Percentiles rank a stretch among this genome's conserved stretches.
Evolutionary conservation across 2,888 invertebrate genomes (phyloP).

Genomic region (Sussaba pulchella): DNA sequence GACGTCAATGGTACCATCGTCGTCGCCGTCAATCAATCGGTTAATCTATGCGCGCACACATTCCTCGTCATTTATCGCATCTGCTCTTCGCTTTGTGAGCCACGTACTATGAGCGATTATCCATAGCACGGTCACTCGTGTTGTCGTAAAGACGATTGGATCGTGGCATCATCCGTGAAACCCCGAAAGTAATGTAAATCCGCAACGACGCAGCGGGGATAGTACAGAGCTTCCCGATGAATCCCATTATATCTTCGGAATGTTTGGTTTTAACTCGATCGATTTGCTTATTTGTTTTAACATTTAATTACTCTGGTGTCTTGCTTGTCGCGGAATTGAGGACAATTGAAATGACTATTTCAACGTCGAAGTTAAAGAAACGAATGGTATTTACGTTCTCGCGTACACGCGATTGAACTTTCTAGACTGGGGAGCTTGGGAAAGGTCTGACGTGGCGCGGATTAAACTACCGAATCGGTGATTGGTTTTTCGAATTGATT

Average conservation of each 20-base stretch:
- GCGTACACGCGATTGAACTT: neutral
- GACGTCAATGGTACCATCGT: constrained; percentile 74
- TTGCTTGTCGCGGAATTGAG: neutral
- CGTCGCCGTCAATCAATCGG: constrained; percentile 45
- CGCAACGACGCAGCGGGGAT: neutral
- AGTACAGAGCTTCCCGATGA: neutral
- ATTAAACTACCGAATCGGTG: too few species aligned
- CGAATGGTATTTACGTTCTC: neutral
- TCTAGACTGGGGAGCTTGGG: neutral
- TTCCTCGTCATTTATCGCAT: constrained; percentile 42
- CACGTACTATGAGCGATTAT: constrained; percentile 29
- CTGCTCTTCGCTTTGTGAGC: constrained; percentile 24
- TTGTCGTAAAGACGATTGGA: constrained; percentile 10
- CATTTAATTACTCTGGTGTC: neutral
- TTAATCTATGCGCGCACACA: constrained; percentile 53
- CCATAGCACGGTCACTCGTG: constrained; percentile 1
- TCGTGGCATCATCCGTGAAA: too few species aligned
- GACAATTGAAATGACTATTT: constrained; percentile 4
- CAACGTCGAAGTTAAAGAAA: neutral
- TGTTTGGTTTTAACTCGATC: neutral
- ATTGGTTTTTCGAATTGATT: too few species aligned
- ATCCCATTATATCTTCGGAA: neutral
- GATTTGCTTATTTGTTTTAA: neutral
- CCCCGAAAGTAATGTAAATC: neutral
- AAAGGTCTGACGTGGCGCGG: too few species aligned